Evolutionary conservation across 2,797 vertebrate genomes (phyloP).

Genomic region (Buceros bicornis): DNA sequence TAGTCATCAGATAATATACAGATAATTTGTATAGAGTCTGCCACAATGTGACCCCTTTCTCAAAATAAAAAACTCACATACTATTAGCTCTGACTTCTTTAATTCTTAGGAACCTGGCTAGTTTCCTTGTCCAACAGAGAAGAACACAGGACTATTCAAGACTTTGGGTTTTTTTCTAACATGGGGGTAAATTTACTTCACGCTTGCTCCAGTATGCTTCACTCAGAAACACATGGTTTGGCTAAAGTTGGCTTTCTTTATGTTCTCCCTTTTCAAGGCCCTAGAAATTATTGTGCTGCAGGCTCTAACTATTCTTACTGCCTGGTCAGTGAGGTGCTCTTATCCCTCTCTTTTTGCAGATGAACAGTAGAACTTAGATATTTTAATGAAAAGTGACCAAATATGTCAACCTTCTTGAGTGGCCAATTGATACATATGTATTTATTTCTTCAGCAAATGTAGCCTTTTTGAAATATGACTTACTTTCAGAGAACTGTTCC

Average conservation of each 20-base stretch:
- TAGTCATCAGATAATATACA: not conserved
- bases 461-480: not conserved
- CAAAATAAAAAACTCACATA: not conserved
- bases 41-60: not conserved
- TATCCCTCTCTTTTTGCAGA: not conserved
- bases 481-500: not conserved
- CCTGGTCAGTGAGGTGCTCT: not conserved
- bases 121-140: not conserved
- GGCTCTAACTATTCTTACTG: not conserved
- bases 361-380: not conserved
- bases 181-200: not conserved
- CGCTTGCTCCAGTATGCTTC: not conserved
- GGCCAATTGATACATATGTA: fast-evolving
- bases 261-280: not conserved
- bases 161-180: not conserved
- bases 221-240: not conserved
- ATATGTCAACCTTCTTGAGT: not conserved
- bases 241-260: not conserved
- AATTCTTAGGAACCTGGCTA: not conserved
- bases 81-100: not conserved
- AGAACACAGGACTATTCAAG: not conserved
- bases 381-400: not conserved
- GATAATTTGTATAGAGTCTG: not conserved
- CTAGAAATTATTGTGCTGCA: not conserved
- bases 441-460: not conserved